phyloP scores from a whole-genome alignment of 2,113 vertebrate species.

The Nothocercus julius region DNA sequence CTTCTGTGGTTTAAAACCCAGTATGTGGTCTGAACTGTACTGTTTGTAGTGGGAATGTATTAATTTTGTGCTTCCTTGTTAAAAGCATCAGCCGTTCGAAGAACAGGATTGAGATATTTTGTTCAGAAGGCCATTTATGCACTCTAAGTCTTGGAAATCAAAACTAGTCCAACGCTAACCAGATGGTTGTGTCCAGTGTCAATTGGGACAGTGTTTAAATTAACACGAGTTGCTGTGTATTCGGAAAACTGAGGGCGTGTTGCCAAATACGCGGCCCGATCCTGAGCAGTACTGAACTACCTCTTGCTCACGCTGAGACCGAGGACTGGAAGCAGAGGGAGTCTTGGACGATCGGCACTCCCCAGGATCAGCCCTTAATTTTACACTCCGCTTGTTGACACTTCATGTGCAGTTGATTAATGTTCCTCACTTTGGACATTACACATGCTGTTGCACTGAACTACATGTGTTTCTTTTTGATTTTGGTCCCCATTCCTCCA shows the following conservation, averaged over 20 bases:
- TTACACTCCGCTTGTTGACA: constrained; percentile 16
- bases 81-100: constrained; percentile 49
- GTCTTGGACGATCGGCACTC: not conserved
- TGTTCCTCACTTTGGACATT: not conserved
- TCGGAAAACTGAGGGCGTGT: constrained; percentile 15
- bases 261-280: not conserved
- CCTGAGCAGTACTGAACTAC: not conserved
- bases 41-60: constrained; percentile 61
- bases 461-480: not conserved
- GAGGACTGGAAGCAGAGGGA: not conserved
- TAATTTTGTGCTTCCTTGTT: constrained; percentile 78
- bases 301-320: not conserved
- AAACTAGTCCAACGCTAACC: not conserved
- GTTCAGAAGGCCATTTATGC: constrained; percentile 81
- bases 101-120: constrained; percentile 62
- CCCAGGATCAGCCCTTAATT: not conserved
- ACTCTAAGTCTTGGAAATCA: not conserved
- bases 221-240: not conserved
- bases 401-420: not conserved
- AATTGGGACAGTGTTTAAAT: not conserved
- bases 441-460: constrained; percentile 19
- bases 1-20: constrained; percentile 27
- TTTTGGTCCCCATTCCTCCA: not conserved
- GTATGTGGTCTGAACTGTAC: not conserved
- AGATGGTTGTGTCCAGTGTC: constrained; percentile 21